These are phyloP conservation scores for Tragelaphus strepsiceros DNA, from an alignment of 2,113 vertebrate genomes.

Conservation along the genomic window DNA sequence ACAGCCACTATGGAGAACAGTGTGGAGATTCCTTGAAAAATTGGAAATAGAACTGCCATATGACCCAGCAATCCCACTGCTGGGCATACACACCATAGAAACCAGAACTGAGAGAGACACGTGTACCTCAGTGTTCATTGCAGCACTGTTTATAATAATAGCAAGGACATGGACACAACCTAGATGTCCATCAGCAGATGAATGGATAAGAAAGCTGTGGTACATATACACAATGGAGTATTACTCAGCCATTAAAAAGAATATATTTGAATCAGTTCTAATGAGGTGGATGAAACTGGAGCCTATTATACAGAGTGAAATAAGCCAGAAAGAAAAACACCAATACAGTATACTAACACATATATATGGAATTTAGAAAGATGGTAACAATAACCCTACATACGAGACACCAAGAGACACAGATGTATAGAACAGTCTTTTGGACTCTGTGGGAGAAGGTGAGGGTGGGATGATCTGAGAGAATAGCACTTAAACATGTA, in stretches of 20 bases:
- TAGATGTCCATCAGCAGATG: neutral
- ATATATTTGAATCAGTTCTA: neutral
- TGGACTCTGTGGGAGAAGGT: neutral
- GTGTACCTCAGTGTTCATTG: accelerated
- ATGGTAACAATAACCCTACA: neutral
- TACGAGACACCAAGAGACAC: neutral
- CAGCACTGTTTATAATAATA: neutral
- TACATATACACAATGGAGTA: neutral
- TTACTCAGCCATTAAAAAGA: neutral
- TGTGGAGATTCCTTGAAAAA: neutral
- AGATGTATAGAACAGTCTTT: neutral
- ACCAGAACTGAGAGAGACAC: neutral
- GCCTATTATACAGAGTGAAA: neutral
- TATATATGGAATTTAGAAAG: neutral
- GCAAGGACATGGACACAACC: neutral
- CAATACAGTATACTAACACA: neutral
- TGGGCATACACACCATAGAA: neutral
- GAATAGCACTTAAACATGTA: neutral
- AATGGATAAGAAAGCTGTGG: neutral
- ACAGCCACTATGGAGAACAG: neutral
- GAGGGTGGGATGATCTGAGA: neutral
- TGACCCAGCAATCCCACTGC: neutral
- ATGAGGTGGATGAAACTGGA: neutral
- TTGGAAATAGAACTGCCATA: neutral
- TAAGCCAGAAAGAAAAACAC: neutral